A percentile compares a stretch with the other conserved stretches of the same genome.
These are phyloP conservation scores for Fulica atra DNA, from an alignment of 2,113 vertebrate genomes.

Conservation along the genomic window DNA sequence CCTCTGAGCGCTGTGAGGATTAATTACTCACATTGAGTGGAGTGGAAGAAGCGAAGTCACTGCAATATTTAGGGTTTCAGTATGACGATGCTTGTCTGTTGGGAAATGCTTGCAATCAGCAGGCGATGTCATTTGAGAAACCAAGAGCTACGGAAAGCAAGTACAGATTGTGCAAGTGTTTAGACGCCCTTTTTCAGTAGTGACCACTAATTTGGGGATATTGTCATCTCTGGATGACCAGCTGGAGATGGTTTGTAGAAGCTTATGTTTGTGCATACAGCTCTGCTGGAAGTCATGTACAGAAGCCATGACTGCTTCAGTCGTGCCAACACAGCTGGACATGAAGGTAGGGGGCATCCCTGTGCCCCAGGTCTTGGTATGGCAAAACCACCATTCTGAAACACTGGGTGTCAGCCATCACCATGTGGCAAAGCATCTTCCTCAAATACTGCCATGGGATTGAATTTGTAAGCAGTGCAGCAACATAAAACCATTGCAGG, in stretches of 20 bases:
- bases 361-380: fast-evolving
- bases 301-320: not conserved
- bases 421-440: not conserved
- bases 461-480: not conserved
- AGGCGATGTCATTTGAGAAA: slow-evolving; percentile 17
- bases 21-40: not conserved
- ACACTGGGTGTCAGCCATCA: not conserved
- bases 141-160: not conserved
- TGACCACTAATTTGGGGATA: not conserved
- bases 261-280: not conserved
- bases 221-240: not conserved
- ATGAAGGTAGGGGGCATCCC: not conserved
- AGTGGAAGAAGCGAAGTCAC: not conserved
- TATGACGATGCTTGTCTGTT: not conserved
- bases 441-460: not conserved
- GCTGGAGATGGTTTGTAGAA: not conserved
- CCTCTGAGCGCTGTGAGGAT: not conserved
- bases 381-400: not conserved
- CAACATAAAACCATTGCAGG: not conserved
- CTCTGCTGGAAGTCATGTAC: not conserved
- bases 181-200: not conserved
- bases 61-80: not conserved
- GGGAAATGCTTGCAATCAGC: not conserved
- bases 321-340: not conserved
- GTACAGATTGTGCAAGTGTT: slow-evolving; percentile 23